phyloP scores from a whole-genome alignment of 2,113 vertebrate genomes.

The Labeo rohita region DNA sequence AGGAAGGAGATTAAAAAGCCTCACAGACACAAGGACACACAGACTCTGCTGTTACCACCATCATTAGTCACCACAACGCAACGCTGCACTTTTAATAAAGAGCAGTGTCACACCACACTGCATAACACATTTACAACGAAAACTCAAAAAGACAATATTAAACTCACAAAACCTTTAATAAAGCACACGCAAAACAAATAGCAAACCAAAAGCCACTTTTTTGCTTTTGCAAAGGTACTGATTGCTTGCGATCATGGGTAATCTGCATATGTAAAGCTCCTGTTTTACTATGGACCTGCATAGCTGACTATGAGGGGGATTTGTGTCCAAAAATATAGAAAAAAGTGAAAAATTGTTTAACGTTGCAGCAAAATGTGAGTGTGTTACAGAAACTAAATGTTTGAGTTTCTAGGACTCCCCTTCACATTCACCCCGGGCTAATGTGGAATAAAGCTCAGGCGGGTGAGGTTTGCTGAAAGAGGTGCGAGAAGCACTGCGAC shows the following conservation, averaged over 20 bases:
- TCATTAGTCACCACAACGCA: conserved; percentile 14
- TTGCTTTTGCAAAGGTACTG: neutral
- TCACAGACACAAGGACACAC: conserved; percentile 20
- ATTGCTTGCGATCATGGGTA: neutral
- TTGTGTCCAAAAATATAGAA: neutral
- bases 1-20: conserved; percentile 16
- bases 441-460: conserved; percentile 4
- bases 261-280: neutral
- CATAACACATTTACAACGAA: neutral
- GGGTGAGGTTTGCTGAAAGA: neutral
- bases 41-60: conserved; percentile 7
- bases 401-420: conserved; percentile 20
- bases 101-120: neutral
- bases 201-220: neutral
- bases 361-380: neutral
- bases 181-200: conserved; percentile 20
- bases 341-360: neutral
- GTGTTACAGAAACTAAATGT: neutral
- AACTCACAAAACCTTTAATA: neutral
- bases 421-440: conserved; percentile 42
- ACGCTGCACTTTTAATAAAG: conserved; percentile 1
- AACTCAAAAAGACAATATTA: neutral
- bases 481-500: conserved; percentile 44
- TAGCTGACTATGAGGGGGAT: conserved; percentile 31
- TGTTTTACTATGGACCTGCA: neutral